Evolutionary conservation across 2,113 vertebrate species (phyloP).

Genomic region (Gymnogyps californianus): DNA sequence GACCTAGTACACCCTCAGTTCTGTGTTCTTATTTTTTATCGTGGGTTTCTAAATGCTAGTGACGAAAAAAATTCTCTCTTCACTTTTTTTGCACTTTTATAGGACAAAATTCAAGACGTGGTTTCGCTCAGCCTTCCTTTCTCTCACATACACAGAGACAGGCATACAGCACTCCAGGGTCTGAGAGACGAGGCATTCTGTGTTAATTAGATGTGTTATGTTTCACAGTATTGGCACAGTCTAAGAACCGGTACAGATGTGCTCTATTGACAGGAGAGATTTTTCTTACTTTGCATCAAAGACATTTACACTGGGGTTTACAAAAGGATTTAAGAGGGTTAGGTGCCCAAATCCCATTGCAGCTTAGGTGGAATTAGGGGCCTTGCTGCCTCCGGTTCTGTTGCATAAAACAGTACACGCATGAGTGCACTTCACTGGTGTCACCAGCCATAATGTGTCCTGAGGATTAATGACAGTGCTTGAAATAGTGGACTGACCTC

Average conservation of each 20-base stretch:
- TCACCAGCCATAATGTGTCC: neutral
- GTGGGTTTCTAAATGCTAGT: neutral
- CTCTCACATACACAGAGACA: neutral
- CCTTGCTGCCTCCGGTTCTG: neutral
- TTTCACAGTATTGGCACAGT: neutral
- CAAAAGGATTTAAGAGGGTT: neutral
- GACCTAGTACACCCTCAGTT: neutral
- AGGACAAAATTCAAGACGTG: neutral
- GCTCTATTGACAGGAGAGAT: neutral
- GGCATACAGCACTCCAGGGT: neutral
- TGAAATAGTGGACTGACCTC: conserved; percentile 12
- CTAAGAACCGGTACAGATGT: neutral
- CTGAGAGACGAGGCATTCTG: neutral
- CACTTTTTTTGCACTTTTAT: neutral
- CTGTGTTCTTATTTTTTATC: neutral
- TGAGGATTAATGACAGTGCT: neutral
- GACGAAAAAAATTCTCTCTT: neutral
- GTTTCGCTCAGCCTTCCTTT: neutral
- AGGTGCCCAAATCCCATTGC: neutral
- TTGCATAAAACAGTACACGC: neutral
- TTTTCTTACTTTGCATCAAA: conserved; percentile 7
- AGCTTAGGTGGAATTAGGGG: neutral
- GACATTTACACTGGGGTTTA: neutral
- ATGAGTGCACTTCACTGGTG: neutral
- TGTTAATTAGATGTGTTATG: neutral